phyloP scores from a whole-genome alignment of 2,797 vertebrate species.

The Sebastes trivittatus region DNA sequence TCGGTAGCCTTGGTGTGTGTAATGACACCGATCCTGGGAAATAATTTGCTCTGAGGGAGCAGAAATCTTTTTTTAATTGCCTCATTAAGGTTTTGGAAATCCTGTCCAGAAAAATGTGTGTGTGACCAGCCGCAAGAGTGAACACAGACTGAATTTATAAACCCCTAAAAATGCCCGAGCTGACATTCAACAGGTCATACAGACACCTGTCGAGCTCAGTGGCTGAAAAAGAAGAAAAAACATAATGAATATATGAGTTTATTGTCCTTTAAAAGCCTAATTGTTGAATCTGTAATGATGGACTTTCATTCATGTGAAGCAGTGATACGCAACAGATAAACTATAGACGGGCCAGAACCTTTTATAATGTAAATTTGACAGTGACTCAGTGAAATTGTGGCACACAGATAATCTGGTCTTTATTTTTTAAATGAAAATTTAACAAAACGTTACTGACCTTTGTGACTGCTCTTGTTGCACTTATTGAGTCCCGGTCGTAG shows the following conservation, averaged over 20 bases:
- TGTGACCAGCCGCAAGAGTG: neutral
- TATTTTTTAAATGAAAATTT: neutral
- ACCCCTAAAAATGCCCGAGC: neutral
- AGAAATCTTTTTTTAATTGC: slow-evolving; percentile 31
- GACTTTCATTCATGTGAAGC: neutral
- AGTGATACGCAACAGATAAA: neutral
- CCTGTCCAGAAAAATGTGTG: neutral
- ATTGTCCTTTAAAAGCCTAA: neutral
- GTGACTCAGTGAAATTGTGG: neutral
- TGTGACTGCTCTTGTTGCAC: neutral
- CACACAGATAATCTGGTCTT: neutral
- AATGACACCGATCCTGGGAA: slow-evolving; percentile 13
- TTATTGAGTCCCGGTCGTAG: neutral
- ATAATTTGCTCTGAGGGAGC: slow-evolving; percentile 6
- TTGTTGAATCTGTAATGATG: neutral
- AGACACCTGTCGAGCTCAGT: neutral
- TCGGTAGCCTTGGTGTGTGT: neutral
- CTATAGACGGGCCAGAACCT: neutral
- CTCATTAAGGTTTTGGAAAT: slow-evolving; percentile 28
- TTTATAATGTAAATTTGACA: neutral
- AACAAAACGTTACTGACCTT: slow-evolving; percentile 42
- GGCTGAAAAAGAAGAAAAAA: neutral
- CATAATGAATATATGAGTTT: neutral
- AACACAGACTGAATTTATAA: neutral
- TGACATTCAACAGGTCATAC: neutral